Conservation (phyloP, 2,888 invertebrate species). For the Apodemia zela region DNA sequence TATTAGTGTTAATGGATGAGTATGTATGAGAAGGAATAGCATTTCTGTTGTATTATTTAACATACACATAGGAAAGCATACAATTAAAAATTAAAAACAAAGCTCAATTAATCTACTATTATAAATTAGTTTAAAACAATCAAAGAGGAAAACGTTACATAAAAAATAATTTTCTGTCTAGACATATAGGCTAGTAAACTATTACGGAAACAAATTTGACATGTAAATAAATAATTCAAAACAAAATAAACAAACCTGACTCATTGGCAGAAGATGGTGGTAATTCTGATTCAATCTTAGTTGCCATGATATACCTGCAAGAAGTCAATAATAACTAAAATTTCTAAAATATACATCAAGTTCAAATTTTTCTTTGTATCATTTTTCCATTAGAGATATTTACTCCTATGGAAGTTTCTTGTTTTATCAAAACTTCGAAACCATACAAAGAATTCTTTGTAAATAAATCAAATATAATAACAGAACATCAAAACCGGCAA, state of each 20-base stretch:
- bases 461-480: neutral
- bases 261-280: constrained; percentile 65
- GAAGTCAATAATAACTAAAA: constrained; percentile 40
- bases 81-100: neutral
- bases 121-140: neutral
- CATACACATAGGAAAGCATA: neutral
- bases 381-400: neutral
- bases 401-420: neutral
- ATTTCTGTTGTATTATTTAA: neutral
- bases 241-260: constrained; percentile 60
- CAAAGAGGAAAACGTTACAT: neutral
- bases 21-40: neutral
- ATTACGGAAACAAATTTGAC: neutral
- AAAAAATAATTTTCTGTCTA: neutral
- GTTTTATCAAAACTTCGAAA: neutral
- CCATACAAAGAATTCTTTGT: neutral
- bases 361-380: neutral
- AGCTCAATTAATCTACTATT: neutral
- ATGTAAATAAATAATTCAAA: constrained; percentile 25
- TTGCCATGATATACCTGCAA: constrained; percentile 74
- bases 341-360: constrained; percentile 16
- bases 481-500: neutral
- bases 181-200: neutral
- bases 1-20: neutral
- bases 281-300: constrained; percentile 63